Evolutionary conservation across 2,888 invertebrate genomes (phyloP).

Genomic region (Blomia tropicalis): DNA sequence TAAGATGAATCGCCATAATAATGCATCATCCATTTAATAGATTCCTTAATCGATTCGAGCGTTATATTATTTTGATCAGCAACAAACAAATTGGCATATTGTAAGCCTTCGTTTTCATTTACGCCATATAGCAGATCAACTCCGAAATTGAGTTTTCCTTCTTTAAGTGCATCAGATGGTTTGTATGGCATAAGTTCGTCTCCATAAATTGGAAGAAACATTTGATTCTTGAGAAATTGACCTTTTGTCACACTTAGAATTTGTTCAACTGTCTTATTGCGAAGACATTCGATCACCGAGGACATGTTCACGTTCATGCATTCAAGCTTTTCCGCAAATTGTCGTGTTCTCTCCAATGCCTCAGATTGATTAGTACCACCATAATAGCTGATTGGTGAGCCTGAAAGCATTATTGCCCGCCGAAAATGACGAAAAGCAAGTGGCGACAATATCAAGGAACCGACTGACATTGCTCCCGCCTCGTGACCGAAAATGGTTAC

Average conservation of each 20-base stretch:
- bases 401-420: neutral
- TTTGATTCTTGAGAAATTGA: neutral
- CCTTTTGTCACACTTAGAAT: neutral
- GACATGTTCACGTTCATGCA: neutral
- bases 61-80: neutral
- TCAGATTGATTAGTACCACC: neutral
- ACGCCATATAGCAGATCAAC: neutral
- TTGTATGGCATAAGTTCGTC: neutral
- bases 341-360: neutral
- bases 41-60: neutral
- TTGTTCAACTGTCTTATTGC: neutral
- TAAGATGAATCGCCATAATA: neutral
- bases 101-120: neutral
- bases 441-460: neutral
- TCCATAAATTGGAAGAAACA: conserved; percentile 2
- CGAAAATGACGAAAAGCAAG: neutral
- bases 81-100: neutral
- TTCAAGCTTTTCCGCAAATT: neutral
- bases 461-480: neutral
- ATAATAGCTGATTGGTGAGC: neutral
- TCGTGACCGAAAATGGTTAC: neutral
- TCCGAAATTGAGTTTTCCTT: neutral
- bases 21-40: neutral
- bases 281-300: neutral
- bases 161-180: neutral